Conservation (phyloP, 2,888 invertebrate genomes). For the Phortica magna region DNA sequence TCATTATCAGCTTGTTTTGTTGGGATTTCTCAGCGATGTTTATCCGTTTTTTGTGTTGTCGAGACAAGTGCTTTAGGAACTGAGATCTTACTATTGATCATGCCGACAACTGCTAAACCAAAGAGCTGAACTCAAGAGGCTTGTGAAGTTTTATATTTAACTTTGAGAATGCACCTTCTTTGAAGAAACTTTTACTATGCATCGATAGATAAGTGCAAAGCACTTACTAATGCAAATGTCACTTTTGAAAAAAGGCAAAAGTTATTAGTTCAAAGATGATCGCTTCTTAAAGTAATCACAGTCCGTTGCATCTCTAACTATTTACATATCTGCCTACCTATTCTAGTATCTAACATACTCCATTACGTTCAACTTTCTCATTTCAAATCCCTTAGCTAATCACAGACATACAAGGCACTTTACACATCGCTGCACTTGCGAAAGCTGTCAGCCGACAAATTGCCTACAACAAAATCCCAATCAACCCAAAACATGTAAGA, state of each 20-base stretch:
- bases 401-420: conserved; percentile 57
- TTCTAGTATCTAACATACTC: neutral
- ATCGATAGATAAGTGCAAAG: too few relatives aligned
- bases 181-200: too few relatives aligned
- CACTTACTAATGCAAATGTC: too few relatives aligned
- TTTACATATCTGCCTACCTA: neutral
- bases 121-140: neutral
- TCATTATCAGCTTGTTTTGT: conserved; percentile 5
- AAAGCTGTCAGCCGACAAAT: conserved; percentile 48
- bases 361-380: neutral
- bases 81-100: neutral
- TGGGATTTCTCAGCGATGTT: too few relatives aligned
- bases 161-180: too few relatives aligned
- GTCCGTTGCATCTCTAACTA: neutral
- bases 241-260: too few relatives aligned
- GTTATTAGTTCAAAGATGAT: too few relatives aligned
- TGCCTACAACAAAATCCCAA: conserved; percentile 27
- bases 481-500: neutral
- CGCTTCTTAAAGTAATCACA: too few relatives aligned
- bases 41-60: neutral
- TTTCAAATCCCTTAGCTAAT: conserved; percentile 72
- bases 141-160: neutral
- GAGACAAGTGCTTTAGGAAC: conserved; percentile 16
- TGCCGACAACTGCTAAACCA: neutral
- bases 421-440: conserved; percentile 62